Percentiles rank a stretch among this genome's conserved stretches.
These are phyloP conservation scores for Dreissena polymorpha DNA, from an alignment of 1,140 invertebrate species.

Conservation along the genomic window DNA sequence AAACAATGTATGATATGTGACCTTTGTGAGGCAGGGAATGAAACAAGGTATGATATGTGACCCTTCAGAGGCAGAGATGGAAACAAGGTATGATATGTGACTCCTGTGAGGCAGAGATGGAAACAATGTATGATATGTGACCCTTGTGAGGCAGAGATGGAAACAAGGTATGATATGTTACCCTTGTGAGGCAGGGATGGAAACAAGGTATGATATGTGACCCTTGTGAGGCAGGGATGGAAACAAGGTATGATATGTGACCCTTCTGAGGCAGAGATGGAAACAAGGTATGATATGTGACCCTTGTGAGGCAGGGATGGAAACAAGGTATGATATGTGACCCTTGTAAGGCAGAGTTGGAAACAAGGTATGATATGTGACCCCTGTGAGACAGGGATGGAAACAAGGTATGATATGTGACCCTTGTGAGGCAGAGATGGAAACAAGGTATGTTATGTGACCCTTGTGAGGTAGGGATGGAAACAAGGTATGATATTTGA, in stretches of 20 bases:
- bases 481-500: slow-evolving; percentile 45
- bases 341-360: slow-evolving; percentile 26
- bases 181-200: slow-evolving; percentile 31
- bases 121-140: slow-evolving; percentile 45
- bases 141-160: slow-evolving; percentile 28
- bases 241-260: slow-evolving; percentile 47
- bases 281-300: slow-evolving; percentile 47
- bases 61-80: slow-evolving; percentile 24
- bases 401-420: slow-evolving; percentile 47
- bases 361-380: slow-evolving; percentile 47
- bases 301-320: slow-evolving; percentile 31
- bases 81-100: slow-evolving; percentile 47
- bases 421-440: slow-evolving; percentile 28
- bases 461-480: slow-evolving; percentile 30
- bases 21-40: slow-evolving; percentile 27
- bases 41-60: slow-evolving; percentile 47
- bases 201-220: slow-evolving; percentile 47
- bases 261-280: slow-evolving; percentile 26
- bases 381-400: slow-evolving; percentile 30
- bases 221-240: slow-evolving; percentile 31
- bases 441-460: slow-evolving; percentile 47
- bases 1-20: slow-evolving; percentile 45
- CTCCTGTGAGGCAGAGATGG: slow-evolving; percentile 28
- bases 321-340: slow-evolving; percentile 47
- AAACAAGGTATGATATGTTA: slow-evolving; percentile 46